These are phyloP conservation scores for Ageneiosus marmoratus DNA, from an alignment of 2,113 vertebrate genomes.

Conservation along the genomic window DNA sequence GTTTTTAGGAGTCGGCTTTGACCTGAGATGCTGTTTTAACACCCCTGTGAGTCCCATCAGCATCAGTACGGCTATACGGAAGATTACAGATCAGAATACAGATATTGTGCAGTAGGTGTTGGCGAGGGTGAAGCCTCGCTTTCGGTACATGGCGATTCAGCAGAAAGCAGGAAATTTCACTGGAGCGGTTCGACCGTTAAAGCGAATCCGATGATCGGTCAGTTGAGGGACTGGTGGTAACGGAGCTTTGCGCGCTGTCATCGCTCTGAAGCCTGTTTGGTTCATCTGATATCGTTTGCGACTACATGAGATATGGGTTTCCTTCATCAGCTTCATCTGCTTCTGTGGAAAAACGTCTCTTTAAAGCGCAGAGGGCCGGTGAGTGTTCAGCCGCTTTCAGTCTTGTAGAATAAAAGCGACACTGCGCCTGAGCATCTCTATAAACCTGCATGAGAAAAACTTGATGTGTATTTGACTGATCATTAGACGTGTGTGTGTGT, in stretches of 20 bases:
- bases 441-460: not conserved
- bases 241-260: not conserved
- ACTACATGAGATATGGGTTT: constrained; percentile 58
- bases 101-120: not conserved
- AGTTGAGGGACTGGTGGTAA: not conserved
- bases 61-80: not conserved
- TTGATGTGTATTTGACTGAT: not conserved
- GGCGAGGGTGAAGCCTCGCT: not conserved
- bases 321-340: constrained; percentile 69
- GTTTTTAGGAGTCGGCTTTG: not conserved
- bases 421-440: not conserved
- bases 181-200: not conserved
- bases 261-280: constrained; percentile 29
- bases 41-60: not conserved
- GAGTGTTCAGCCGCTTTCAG: constrained; percentile 1
- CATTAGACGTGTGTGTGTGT: not conserved
- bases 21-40: not conserved
- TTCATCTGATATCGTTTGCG: not conserved
- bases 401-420: not conserved
- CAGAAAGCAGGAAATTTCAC: not conserved
- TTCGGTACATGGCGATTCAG: not conserved
- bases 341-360: constrained; percentile 68
- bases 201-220: not conserved
- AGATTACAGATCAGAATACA: not conserved
- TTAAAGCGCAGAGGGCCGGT: constrained; percentile 48